Conservation (phyloP, 2,797 vertebrate genomes). For the Mus minutoides region DNA sequence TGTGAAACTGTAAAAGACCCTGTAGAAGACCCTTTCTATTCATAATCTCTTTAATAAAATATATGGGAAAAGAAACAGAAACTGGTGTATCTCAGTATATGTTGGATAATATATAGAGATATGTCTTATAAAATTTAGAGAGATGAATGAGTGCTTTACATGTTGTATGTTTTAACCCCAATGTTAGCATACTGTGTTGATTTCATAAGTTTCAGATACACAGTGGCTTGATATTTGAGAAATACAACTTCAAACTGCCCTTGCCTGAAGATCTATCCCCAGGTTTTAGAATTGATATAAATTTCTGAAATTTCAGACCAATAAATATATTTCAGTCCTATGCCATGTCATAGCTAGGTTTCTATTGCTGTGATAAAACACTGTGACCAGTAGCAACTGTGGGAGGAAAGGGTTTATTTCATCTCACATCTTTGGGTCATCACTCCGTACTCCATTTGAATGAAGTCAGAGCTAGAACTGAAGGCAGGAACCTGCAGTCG, state of each 20-base stretch:
- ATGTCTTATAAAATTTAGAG: too few species aligned
- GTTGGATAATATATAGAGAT: too few species aligned
- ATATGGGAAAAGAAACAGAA: not conserved
- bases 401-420: not conserved
- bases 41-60: not conserved
- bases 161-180: not conserved
- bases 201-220: not conserved
- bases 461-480: not conserved
- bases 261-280: not conserved
- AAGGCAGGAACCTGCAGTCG: not conserved
- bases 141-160: not conserved
- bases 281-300: not conserved
- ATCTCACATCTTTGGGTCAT: too few species aligned
- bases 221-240: not conserved
- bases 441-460: too few species aligned
- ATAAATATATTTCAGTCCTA: not conserved
- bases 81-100: not conserved
- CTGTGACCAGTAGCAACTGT: not conserved
- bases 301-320: constrained; percentile 5
- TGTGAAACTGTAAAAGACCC: too few species aligned
- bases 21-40: not conserved
- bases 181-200: not conserved
- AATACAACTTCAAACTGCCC: not conserved
- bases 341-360: not conserved
- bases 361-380: not conserved